phyloP scores from a whole-genome alignment of 1,140 invertebrate species.

The Pachyrhynchus sulphureomaculatus region DNA sequence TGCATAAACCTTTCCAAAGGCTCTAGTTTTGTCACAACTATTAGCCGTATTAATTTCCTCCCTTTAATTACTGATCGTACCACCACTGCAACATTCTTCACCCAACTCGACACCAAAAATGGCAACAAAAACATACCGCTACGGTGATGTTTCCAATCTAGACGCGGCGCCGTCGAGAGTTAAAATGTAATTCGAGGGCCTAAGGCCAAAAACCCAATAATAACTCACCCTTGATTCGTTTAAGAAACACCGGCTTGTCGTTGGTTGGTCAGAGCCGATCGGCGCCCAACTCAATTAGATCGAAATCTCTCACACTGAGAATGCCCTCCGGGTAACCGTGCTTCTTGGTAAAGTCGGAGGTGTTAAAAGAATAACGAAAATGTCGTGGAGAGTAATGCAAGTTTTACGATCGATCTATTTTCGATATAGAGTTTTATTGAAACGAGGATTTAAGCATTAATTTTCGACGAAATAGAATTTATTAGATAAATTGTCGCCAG shows the following conservation, averaged over 20 bases:
- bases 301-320: slow-evolving; percentile 10
- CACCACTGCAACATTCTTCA: not conserved
- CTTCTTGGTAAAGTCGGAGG: not conserved
- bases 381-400: not conserved
- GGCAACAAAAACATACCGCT: not conserved
- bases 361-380: not conserved
- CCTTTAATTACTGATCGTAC: too few relatives aligned
- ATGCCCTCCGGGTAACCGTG: not conserved
- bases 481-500: too few relatives aligned
- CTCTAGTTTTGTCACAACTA: too few relatives aligned
- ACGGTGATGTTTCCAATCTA: slow-evolving; percentile 4
- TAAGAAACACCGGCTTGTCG: not conserved
- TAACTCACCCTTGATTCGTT: slow-evolving; percentile 14
- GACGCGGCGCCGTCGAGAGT: slow-evolving; percentile 1
- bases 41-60: too few relatives aligned
- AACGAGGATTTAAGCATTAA: too few relatives aligned
- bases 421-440: too few relatives aligned
- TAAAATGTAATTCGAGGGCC: slow-evolving; percentile 8
- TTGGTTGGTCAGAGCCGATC: not conserved
- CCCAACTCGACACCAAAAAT: not conserved
- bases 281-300: slow-evolving; percentile 20
- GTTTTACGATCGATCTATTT: too few relatives aligned
- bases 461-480: too few relatives aligned
- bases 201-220: slow-evolving; percentile 11
- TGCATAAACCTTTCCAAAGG: too few relatives aligned